A percentile compares a stretch with the other conserved stretches of the same genome.
Conservation (phyloP, 2,113 vertebrate species). For the Actinemys pallida region DNA sequence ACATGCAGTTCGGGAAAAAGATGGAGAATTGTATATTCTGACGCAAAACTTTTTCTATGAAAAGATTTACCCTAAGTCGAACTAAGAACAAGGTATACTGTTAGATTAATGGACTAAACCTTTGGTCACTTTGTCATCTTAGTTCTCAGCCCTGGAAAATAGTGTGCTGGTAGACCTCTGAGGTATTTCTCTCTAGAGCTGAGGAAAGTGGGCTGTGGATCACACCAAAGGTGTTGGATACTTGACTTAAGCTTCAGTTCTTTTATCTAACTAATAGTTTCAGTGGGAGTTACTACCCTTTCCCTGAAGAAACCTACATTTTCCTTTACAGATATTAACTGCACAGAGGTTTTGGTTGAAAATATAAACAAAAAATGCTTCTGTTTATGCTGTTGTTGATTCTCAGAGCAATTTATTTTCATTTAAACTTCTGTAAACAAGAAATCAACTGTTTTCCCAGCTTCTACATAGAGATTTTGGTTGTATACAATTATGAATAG, state of each 20-base stretch:
- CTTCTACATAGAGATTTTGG: constrained; percentile 65
- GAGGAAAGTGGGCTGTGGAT: constrained; percentile 57
- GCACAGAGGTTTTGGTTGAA: constrained; percentile 55
- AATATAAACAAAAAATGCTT: constrained; percentile 53
- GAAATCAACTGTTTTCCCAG: constrained; percentile 40
- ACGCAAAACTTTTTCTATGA: constrained; percentile 99
- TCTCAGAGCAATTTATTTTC: constrained; percentile 69
- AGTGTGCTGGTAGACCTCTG: constrained; percentile 55
- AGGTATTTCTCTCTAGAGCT: constrained; percentile 54
- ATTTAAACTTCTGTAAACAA: constrained; percentile 69
- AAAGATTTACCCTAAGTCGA: constrained; percentile 98
- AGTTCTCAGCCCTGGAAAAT: constrained; percentile 64
- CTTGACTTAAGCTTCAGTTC: constrained; percentile 69
- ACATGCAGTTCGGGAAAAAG: constrained; percentile 97
- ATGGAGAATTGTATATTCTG: constrained; percentile 96
- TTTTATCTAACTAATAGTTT: constrained; percentile 66
- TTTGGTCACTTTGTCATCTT: constrained; percentile 65
- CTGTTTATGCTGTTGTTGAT: constrained; percentile 62
- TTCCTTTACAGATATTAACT: constrained; percentile 69
- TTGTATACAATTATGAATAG: constrained; percentile 51
- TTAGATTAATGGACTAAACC: constrained; percentile 71
- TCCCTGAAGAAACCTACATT: constrained; percentile 59
- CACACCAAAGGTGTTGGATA: constrained; percentile 62
- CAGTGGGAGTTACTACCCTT: constrained; percentile 60
- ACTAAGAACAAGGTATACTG: constrained; percentile 75